A percentile compares a stretch with the other conserved stretches of the same genome.
Conservation (phyloP, 2,888 invertebrate genomes). For the Parascotia fuliginaria region DNA sequence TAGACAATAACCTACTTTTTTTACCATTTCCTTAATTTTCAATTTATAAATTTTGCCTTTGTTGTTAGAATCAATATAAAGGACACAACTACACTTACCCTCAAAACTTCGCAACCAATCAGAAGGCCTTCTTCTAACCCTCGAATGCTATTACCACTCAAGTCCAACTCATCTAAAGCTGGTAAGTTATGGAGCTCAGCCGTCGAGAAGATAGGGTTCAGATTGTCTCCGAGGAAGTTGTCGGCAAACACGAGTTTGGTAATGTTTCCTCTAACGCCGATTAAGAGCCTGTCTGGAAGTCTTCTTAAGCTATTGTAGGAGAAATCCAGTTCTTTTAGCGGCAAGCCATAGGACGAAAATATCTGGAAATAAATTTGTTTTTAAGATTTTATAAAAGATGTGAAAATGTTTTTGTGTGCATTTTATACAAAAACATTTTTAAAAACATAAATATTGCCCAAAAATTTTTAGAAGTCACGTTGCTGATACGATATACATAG, state of each 20-base stretch:
- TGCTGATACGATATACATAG: too few relatives aligned
- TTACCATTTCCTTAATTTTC: too few relatives aligned
- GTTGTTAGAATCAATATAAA: too few relatives aligned
- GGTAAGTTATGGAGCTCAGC: conserved; percentile 92
- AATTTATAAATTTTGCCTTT: too few relatives aligned
- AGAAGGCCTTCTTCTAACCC: conserved; percentile 94
- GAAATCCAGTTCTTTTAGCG: conserved; percentile 91
- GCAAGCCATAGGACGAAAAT: conserved; percentile 90
- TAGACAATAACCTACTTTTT: too few relatives aligned
- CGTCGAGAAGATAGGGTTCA: conserved; percentile 96
- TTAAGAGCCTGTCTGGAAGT: conserved; percentile 91
- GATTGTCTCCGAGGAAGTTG: conserved; percentile 94
- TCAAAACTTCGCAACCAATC: conserved; percentile 92
- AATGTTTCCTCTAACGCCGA: conserved; percentile 88
- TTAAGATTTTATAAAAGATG: background rate
- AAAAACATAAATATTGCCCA: too few relatives aligned
- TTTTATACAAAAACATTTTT: too few relatives aligned
- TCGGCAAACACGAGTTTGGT: conserved; percentile 90
- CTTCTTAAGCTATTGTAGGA: conserved; percentile 93
- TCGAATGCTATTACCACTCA: conserved; percentile 92
- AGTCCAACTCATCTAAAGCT: conserved; percentile 90
- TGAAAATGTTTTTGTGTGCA: too few relatives aligned
- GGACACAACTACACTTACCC: conserved; percentile 85
- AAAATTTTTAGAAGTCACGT: too few relatives aligned
- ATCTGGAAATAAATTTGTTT: conserved; percentile 72